Percentiles rank a stretch among this genome's conserved stretches.
These are phyloP conservation scores for Phytoseiulus persimilis DNA, from an alignment of 2,888 invertebrate genomes.

Conservation along the genomic window DNA sequence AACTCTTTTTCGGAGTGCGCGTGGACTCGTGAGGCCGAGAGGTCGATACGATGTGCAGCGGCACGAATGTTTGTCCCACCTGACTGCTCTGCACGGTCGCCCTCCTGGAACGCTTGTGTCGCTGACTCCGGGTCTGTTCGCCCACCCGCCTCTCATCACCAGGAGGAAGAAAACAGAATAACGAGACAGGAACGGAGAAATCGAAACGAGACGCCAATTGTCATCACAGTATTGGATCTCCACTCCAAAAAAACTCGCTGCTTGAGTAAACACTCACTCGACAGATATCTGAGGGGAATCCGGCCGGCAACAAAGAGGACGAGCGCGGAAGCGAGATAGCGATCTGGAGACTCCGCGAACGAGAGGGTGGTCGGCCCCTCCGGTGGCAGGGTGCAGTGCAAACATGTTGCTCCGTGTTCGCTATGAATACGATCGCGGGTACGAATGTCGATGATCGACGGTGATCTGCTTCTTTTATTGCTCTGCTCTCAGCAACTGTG, in stretches of 20 bases:
- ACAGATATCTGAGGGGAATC: neutral
- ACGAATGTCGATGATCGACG: neutral
- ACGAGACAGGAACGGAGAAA: neutral
- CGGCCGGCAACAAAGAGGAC: neutral
- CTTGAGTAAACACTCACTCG: neutral
- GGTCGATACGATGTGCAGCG: neutral
- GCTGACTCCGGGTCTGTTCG: neutral
- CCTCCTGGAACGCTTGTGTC: neutral
- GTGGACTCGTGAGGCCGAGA: neutral
- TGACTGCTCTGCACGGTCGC: neutral
- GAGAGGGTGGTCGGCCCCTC: neutral
- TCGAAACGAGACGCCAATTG: slow-evolving; percentile 5
- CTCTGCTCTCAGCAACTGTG: neutral
- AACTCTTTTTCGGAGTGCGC: neutral
- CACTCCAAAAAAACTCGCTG: neutral
- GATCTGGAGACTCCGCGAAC: neutral
- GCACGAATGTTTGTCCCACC: neutral
- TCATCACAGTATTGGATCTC: neutral
- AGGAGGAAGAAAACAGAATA: neutral
- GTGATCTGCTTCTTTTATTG: neutral
- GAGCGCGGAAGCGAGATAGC: neutral
- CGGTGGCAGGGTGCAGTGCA: neutral
- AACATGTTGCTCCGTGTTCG: neutral
- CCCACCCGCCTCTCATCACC: neutral
- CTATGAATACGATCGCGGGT: neutral